These are phyloP conservation scores for Lycia hirtaria DNA, from an alignment of 2,888 invertebrate species.

Conservation along the genomic window DNA sequence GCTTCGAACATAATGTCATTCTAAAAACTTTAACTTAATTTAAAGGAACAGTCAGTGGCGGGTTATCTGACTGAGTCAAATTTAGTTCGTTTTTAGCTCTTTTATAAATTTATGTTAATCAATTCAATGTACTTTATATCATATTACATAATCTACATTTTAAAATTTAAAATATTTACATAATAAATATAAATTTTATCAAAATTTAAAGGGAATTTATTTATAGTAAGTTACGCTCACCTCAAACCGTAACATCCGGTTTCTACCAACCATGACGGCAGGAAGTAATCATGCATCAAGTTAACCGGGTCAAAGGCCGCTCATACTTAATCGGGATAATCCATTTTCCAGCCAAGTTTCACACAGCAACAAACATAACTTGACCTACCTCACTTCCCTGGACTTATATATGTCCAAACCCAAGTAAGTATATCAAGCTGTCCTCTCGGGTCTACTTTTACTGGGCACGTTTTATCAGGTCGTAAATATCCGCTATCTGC, in stretches of 20 bases:
- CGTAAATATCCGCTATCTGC: conserved; percentile 79
- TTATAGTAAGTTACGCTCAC: too few species aligned
- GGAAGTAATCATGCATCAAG: conserved; percentile 72
- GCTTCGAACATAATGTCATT: too few species aligned
- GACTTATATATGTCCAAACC: conserved; percentile 20
- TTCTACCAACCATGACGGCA: conserved; percentile 46
- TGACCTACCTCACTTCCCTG: conserved; percentile 53
- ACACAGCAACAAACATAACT: conserved; percentile 57
- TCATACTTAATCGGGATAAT: conserved; percentile 79
- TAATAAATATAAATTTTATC: neutral
- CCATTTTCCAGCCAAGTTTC: conserved; percentile 78
- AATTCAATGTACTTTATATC: too few species aligned
- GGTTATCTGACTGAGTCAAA: too few species aligned
- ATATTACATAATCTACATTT: too few species aligned
- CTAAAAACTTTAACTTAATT: too few species aligned
- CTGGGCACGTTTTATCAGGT: conserved; percentile 76
- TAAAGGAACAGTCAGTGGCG: too few species aligned
- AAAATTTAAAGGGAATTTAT: too few species aligned
- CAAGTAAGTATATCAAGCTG: conserved; percentile 48
- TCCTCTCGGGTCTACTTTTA: conserved; percentile 57
- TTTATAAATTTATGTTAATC: too few species aligned
- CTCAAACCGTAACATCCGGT: conserved; percentile 29
- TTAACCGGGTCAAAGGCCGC: conserved; percentile 72
- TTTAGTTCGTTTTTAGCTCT: too few species aligned
- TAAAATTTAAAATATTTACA: too few species aligned